phyloP scores from a whole-genome alignment of 37 sponge, comb jelly and placozoan genomes.

The Ephydatia muelleri region DNA sequence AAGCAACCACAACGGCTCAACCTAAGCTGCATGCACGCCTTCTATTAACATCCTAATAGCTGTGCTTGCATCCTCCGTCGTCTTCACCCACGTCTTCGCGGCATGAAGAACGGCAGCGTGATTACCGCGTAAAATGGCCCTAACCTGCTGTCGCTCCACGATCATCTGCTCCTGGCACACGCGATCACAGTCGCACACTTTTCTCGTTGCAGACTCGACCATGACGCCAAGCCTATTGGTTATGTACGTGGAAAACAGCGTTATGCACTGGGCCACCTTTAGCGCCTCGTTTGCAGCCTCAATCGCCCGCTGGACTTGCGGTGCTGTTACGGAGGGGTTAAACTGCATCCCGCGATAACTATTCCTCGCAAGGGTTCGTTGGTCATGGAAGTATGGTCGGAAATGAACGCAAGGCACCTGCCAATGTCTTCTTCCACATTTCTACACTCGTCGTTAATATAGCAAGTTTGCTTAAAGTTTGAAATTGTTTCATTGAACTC shows the following conservation, averaged over 20 bases:
- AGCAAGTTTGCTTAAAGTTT: slow-evolving; percentile 26
- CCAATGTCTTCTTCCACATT: slow-evolving; percentile 36
- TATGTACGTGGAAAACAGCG: background rate
- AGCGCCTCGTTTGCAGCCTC: slow-evolving; percentile 52
- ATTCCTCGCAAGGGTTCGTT: too few relatives aligned
- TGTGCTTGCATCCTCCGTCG: slow-evolving; percentile 18
- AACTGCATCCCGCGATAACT: slow-evolving; percentile 37
- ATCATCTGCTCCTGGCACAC: slow-evolving; percentile 20
- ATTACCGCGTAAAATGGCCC: slow-evolving; percentile 51
- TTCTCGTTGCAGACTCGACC: slow-evolving; percentile 4
- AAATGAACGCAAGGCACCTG: slow-evolving; percentile 40
- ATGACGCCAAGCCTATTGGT: slow-evolving; percentile 18
- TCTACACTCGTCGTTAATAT: too few relatives aligned
- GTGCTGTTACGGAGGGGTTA: too few relatives aligned
- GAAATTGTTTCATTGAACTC: slow-evolving; percentile 30
- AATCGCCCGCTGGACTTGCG: too few relatives aligned
- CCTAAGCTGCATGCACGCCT: slow-evolving; percentile 49
- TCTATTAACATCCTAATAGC: slow-evolving; percentile 40
- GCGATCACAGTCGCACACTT: slow-evolving; percentile 16
- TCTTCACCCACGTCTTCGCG: slow-evolving; percentile 45
- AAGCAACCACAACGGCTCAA: too few relatives aligned
- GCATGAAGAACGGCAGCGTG: slow-evolving; percentile 20
- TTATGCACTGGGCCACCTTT: slow-evolving; percentile 48
- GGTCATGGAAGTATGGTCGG: too few relatives aligned
- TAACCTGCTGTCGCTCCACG: slow-evolving; percentile 38